Conservation (phyloP, 2,888 invertebrate genomes). For the Cephus pygmeus region DNA sequence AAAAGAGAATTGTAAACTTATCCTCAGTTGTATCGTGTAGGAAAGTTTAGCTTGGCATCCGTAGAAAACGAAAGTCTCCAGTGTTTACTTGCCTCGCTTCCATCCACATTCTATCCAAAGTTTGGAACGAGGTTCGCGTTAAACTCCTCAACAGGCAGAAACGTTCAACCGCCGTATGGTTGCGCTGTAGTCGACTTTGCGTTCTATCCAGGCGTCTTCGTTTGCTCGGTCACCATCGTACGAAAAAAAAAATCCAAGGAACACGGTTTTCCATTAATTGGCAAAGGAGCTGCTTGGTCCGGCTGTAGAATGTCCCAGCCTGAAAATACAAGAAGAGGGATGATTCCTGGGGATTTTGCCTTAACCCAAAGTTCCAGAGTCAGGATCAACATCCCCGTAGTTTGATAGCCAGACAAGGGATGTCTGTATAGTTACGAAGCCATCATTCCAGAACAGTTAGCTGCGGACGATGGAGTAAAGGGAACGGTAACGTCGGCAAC, state of each 20-base stretch:
- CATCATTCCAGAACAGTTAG: constrained; percentile 1
- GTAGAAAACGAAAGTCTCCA: neutral
- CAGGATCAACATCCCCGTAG: neutral
- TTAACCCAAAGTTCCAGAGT: neutral
- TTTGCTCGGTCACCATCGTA: neutral
- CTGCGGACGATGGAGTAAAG: constrained; percentile 4
- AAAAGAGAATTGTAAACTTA: neutral
- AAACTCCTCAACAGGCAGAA: neutral
- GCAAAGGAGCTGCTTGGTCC: neutral
- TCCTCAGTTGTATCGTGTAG: neutral
- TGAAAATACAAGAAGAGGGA: neutral
- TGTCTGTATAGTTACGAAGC: neutral
- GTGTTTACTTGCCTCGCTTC: neutral
- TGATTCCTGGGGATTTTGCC: neutral
- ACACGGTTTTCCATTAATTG: neutral
- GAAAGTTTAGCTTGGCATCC: neutral
- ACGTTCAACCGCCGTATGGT: neutral
- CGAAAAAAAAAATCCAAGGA: neutral
- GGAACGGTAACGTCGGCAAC: constrained; percentile 3
- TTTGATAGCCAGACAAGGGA: neutral
- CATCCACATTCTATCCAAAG: neutral
- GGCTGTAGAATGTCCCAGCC: neutral
- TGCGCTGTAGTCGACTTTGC: neutral
- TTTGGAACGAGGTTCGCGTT: neutral
- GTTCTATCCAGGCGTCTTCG: neutral